phyloP scores from a whole-genome alignment of 2,797 vertebrate genomes.

The Cirrhinus molitorella region DNA sequence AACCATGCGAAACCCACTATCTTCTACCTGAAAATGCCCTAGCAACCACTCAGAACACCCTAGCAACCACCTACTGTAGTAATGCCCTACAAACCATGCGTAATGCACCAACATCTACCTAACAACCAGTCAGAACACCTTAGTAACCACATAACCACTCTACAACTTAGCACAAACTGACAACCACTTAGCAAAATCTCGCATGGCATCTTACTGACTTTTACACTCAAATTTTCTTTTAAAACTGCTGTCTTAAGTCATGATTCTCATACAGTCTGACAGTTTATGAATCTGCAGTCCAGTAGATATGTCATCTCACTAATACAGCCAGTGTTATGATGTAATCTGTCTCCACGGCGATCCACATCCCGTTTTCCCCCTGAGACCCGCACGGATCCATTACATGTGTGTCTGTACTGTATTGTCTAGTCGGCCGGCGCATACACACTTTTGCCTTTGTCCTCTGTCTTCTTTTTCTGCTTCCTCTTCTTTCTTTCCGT shows the following conservation, averaged over 20 bases:
- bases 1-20: too few relatives aligned
- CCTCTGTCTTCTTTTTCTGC: not conserved
- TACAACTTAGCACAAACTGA: not conserved
- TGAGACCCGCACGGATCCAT: conserved; percentile 19
- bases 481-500: conserved; percentile 31
- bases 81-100: not conserved
- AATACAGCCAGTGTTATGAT: conserved; percentile 33
- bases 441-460: conserved; percentile 15
- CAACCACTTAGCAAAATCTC: not conserved
- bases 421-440: not conserved
- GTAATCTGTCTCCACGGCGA: conserved; percentile 44
- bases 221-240: not conserved
- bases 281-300: not conserved
- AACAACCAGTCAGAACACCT: not conserved
- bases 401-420: conserved; percentile 21
- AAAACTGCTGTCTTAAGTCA: not conserved
- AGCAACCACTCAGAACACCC: not conserved
- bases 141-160: not conserved
- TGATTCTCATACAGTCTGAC: not conserved
- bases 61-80: not conserved
- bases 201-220: not conserved
- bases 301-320: not conserved
- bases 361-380: conserved; percentile 42
- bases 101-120: not conserved
- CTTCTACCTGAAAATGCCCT: too few relatives aligned